A percentile compares a stretch with the other conserved stretches of the same genome.
Conservation (phyloP, 2,113 vertebrate species). For the Pluvianellus socialis region DNA sequence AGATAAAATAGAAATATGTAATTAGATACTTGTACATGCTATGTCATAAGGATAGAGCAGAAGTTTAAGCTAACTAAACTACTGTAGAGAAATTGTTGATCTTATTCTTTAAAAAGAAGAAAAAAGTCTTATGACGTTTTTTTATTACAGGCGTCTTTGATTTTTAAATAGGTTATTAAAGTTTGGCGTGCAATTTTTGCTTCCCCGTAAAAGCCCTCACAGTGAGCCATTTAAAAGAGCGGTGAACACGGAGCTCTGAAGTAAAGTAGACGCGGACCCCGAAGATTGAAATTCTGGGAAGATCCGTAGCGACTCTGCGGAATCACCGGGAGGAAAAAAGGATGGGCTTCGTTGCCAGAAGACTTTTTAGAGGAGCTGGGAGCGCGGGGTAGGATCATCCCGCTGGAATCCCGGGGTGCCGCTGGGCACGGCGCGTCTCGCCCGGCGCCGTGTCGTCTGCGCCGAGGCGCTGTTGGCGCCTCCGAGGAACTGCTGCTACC, state of each 20-base stretch:
- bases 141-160: not conserved
- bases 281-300: not conserved
- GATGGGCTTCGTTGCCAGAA: not conserved
- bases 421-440: no score
- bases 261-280: not conserved
- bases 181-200: slow-evolving; percentile 48
- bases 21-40: slow-evolving; percentile 12
- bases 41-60: slow-evolving; percentile 28
- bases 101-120: slow-evolving; percentile 37
- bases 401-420: not conserved
- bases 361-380: not conserved
- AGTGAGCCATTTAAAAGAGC: not conserved
- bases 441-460: no score
- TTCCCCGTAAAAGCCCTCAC: not conserved
- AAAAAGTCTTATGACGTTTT: not conserved
- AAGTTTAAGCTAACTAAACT: slow-evolving; percentile 48
- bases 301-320: not conserved
- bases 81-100: slow-evolving; percentile 33
- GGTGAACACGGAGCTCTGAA: not conserved
- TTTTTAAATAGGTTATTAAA: slow-evolving; percentile 31
- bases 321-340: not conserved
- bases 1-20: slow-evolving; percentile 33
- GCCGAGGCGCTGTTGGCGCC: not conserved
- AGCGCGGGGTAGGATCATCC: not conserved
- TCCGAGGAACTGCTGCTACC: slow-evolving; percentile 76